phyloP scores from a whole-genome alignment of 2,113 vertebrate species.

The Osmerus mordax region DNA sequence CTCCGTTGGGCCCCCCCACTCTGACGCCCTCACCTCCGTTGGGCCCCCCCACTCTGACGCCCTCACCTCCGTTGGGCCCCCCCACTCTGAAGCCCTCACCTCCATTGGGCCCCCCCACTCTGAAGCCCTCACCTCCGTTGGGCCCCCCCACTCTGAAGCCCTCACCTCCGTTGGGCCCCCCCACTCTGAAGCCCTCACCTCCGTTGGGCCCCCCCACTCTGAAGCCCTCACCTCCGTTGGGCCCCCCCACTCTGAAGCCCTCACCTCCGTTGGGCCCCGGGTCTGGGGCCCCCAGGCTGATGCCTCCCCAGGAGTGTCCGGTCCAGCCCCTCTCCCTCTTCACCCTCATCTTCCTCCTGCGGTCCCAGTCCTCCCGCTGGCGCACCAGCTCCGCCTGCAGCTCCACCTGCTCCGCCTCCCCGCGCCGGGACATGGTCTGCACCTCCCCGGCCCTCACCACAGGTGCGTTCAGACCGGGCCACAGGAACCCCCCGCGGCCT shows the following conservation, averaged over 20 bases:
- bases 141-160: too few relatives aligned
- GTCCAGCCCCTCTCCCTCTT: slow-evolving; percentile 92
- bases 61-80: slow-evolving; percentile 88
- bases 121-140: too few relatives aligned
- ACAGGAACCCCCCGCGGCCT: slow-evolving; percentile 87
- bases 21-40: slow-evolving; percentile 78
- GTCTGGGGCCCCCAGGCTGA: slow-evolving; percentile 83
- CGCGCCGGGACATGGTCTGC: slow-evolving; percentile 70
- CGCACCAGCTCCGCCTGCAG: slow-evolving; percentile 71
- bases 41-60: slow-evolving; percentile 56
- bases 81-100: slow-evolving; percentile 65
- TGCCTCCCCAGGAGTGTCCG: slow-evolving; percentile 84
- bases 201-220: not conserved
- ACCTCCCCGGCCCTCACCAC: slow-evolving; percentile 70
- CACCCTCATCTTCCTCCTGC: slow-evolving; percentile 74
- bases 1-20: not conserved
- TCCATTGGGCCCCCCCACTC: slow-evolving; percentile 78
- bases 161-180: too few relatives aligned
- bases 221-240: slow-evolving; percentile 80
- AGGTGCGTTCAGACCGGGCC: slow-evolving; percentile 88
- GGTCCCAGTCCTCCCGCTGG: slow-evolving; percentile 83
- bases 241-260: slow-evolving; percentile 49
- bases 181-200: too few relatives aligned
- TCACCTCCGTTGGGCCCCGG: slow-evolving; percentile 91
- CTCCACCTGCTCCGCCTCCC: slow-evolving; percentile 75